Conservation (phyloP, 2,797 vertebrate genomes). For the Oryzias dopingdopingensis region DNA sequence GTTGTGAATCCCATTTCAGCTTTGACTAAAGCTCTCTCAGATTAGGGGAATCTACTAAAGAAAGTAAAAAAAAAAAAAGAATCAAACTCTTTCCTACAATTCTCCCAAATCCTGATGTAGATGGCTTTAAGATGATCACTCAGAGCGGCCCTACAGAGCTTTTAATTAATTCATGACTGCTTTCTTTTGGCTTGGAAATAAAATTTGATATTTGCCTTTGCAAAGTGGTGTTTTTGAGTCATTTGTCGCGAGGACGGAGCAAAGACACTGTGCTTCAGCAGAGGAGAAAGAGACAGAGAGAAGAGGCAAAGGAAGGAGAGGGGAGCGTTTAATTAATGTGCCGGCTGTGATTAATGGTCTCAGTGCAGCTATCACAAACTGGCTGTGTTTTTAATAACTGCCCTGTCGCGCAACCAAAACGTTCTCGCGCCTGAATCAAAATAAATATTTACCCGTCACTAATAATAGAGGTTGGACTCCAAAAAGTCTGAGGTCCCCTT, state of each 20-base stretch:
- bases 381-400: constrained; percentile 60
- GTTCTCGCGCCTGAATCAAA: constrained; percentile 37
- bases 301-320: constrained; percentile 17
- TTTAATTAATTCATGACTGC: constrained; percentile 60
- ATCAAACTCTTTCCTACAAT: constrained; percentile 26
- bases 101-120: constrained; percentile 61
- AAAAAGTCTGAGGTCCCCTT: constrained; percentile 6
- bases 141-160: constrained; percentile 35
- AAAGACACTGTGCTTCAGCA: constrained; percentile 14
- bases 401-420: constrained; percentile 41
- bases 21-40: constrained; percentile 18
- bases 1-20: constrained; percentile 25
- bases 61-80: background rate
- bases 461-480: constrained; percentile 17
- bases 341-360: constrained; percentile 68
- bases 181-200: constrained; percentile 37
- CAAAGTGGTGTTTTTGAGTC: constrained; percentile 15
- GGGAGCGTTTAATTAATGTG: constrained; percentile 65
- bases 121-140: constrained; percentile 58
- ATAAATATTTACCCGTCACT: constrained; percentile 53
- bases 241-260: constrained; percentile 16
- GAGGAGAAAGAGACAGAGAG: constrained; percentile 22
- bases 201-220: constrained; percentile 14
- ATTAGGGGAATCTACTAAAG: constrained; percentile 13
- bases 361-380: constrained; percentile 55